Base-by-base conservation (phyloP, 1,140 invertebrate genomes). In the Geopemphigus sp. region DNA sequence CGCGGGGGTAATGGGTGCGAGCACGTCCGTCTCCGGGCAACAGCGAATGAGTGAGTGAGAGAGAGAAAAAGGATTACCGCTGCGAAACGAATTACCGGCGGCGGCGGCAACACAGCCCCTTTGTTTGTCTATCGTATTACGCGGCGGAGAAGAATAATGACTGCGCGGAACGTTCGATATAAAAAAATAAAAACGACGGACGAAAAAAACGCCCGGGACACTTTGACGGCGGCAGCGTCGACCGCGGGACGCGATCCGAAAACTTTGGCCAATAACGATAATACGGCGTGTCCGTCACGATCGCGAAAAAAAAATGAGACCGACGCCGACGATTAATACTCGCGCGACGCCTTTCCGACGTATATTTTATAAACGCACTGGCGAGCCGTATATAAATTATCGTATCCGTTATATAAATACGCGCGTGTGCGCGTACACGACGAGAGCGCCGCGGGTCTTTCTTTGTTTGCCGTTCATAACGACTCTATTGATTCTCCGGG, bases 111-210 rank as follows among this genome's bases (percentile, higher is more conserved):
- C 63, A 17, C n/a, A 24, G 39, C 39, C 66, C 64, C 66, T 50
- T 68, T 68, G 22, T 68, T 68, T 68, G 66, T 68, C 47, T 68
- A 50, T 68, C 45, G 47, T 50, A 68, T 68, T 68, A 68, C 15
- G 22, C 22, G 1, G 15, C 19, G 5, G 5, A 50, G 22, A 68
- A 68, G 64, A 68, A 68, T 26, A 68, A 26, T 11, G 22, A 68
- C 45, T 12, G 45, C 17, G 45, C 66, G 24, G 47, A 68, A 68
- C 45, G 66, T 68, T 68, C 22, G 39, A 66, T 24, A 68, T 50
- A 68, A 66, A 39, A 39, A 39, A 39, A 39, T 39, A 39, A 39
- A 39, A 39, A 39, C 32, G 32, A 39, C 32, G 32, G 32, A n/a
- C 32, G 32, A 39, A 39, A 39, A 39, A 39, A 3, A 3, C 32